These are phyloP conservation scores for Sphaerodactylus townsendi DNA, from an alignment of 2,113 vertebrate genomes.

Conservation along the genomic window DNA sequence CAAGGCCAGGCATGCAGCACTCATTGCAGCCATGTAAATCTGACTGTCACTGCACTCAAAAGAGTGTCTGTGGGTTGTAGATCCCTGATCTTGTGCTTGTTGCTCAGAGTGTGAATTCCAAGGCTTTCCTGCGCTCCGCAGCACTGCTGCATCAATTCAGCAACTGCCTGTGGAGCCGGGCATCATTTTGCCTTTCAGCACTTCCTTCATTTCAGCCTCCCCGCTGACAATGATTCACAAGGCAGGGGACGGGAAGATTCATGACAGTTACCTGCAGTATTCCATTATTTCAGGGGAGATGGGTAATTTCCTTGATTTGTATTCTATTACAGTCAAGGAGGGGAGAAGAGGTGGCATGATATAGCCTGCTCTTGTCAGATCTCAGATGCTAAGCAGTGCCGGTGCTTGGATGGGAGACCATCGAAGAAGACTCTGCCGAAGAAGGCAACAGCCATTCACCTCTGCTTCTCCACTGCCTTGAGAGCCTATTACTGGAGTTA, in stretches of 20 bases:
- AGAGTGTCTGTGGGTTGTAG: constrained; percentile 68
- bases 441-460: too few relatives aligned
- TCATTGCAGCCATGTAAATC: background rate
- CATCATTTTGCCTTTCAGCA: constrained; percentile 33
- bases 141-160: constrained; percentile 81
- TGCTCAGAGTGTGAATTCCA: constrained; percentile 83
- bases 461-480: too few relatives aligned
- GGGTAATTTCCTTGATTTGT: background rate
- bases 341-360: too few relatives aligned
- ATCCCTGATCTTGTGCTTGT: constrained; percentile 85
- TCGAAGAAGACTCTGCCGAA: too few relatives aligned
- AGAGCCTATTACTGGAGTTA: too few relatives aligned
- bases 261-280: background rate
- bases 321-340: background rate
- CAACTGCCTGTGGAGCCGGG: constrained; percentile 76
- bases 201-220: constrained; percentile 29
- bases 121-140: constrained; percentile 87
- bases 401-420: too few relatives aligned
- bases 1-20: constrained; percentile 41
- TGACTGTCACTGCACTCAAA: constrained; percentile 51
- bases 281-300: background rate
- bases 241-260: background rate
- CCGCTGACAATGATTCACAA: background rate
- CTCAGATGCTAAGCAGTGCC: too few relatives aligned
- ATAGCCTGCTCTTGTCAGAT: too few relatives aligned